Evolutionary conservation across 2,888 invertebrate genomes (phyloP).

Genomic region (Teleogryllus oceanicus): DNA sequence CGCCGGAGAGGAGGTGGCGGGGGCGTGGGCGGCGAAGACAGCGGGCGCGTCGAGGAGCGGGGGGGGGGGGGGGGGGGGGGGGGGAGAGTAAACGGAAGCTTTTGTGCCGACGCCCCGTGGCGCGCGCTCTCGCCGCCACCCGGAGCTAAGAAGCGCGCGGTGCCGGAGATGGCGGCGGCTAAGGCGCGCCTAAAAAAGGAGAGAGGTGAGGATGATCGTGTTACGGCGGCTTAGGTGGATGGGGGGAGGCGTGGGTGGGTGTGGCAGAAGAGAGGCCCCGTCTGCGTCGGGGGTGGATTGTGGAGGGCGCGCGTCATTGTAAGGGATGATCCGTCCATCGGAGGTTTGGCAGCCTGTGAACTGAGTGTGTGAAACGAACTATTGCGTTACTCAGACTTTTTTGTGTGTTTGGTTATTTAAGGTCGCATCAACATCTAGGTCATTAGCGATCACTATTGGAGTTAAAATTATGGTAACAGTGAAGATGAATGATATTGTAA

Average conservation of each 20-base stretch:
- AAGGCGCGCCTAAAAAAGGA: neutral
- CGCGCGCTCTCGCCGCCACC: neutral
- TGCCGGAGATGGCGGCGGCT: neutral
- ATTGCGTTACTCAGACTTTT: neutral
- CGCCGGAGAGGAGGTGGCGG: neutral
- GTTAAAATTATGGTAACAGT: neutral
- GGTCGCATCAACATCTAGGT: neutral
- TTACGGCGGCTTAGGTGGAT: neutral
- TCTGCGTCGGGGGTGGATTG: neutral
- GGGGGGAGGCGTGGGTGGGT: neutral
- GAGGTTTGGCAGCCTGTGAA: neutral
- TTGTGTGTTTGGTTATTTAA: neutral
- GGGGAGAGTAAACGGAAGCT: constrained; percentile 3
- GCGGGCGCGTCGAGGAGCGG: neutral
- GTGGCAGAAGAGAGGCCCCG: neutral
- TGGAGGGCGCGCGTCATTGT: no score
- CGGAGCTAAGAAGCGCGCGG: neutral
- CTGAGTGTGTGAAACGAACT: neutral
- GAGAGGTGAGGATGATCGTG: constrained; percentile 11
- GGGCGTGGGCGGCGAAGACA: neutral
- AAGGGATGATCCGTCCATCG: no score
- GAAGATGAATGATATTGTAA: no score
- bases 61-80: neutral
- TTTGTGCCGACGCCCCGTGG: neutral
- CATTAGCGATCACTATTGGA: neutral